phyloP scores from a whole-genome alignment of 2,113 vertebrate genomes.

The Acanthisitta chloris region DNA sequence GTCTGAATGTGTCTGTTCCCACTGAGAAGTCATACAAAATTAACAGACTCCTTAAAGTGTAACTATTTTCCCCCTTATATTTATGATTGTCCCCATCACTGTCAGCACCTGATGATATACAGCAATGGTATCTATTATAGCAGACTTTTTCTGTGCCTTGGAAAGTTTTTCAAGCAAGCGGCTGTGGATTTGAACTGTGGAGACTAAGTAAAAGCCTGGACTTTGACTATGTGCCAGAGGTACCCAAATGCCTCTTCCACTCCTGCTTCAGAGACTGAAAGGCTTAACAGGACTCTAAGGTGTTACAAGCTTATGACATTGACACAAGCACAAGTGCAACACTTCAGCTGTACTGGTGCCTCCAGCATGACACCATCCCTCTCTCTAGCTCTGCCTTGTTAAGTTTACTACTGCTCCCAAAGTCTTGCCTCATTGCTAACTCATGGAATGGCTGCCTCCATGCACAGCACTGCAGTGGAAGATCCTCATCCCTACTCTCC shows the following conservation, averaged over 20 bases:
- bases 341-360: not conserved
- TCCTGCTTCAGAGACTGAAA: not conserved
- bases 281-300: not conserved
- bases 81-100: not conserved
- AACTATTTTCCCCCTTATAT: not conserved
- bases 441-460: not conserved
- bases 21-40: not conserved
- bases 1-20: not conserved
- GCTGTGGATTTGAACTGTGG: not conserved
- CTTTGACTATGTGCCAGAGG: not conserved
- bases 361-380: not conserved
- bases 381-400: not conserved
- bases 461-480: not conserved
- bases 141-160: not conserved
- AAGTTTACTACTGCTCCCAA: not conserved
- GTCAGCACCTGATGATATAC: not conserved
- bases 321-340: not conserved
- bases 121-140: not conserved
- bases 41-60: accelerated
- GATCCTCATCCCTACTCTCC: not conserved
- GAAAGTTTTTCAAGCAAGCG: not conserved
- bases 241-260: not conserved
- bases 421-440: not conserved
- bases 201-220: not conserved
- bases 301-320: accelerated